A percentile compares a stretch with the other conserved stretches of the same genome.
phyloP scores from a whole-genome alignment of 2,113 vertebrate genomes.

The Neodontobutis hainanensis region DNA sequence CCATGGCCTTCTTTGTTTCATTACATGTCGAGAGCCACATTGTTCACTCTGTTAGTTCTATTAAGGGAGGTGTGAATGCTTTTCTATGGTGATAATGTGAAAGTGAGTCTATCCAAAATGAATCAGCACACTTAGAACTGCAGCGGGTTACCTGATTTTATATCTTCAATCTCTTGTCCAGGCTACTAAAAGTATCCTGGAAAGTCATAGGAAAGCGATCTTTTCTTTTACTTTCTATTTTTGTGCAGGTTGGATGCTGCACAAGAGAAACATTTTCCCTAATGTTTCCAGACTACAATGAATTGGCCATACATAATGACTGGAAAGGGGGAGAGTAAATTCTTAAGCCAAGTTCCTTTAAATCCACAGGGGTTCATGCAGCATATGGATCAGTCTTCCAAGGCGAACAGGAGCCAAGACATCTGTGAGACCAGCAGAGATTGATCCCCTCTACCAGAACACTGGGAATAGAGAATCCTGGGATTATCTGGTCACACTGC shows the following conservation, averaged over 20 bases:
- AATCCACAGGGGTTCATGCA: constrained; percentile 67
- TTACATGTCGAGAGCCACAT: constrained; percentile 64
- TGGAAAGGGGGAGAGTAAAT: constrained; percentile 68
- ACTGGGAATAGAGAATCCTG: constrained; percentile 53
- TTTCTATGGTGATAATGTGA: constrained; percentile 35
- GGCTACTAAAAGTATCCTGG: constrained; percentile 20
- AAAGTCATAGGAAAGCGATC: constrained; percentile 46
- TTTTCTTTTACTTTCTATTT: constrained; percentile 65
- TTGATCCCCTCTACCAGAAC: constrained; percentile 59
- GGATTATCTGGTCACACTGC: constrained; percentile 63
- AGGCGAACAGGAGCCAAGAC: constrained; percentile 75
- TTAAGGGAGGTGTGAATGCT: constrained; percentile 35
- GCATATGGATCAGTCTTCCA: constrained; percentile 72
- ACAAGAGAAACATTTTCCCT: constrained; percentile 63
- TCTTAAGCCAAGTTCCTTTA: constrained; percentile 71
- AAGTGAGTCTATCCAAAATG: constrained; percentile 29
- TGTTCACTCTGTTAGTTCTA: constrained; percentile 36
- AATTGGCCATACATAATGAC: constrained; percentile 65
- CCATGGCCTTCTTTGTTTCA: constrained; percentile 56
- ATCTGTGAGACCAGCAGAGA: constrained; percentile 74
- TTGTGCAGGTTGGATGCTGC: constrained; percentile 50
- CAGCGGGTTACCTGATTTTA: constrained; percentile 44
- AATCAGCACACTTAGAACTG: constrained; percentile 50
- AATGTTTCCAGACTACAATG: constrained; percentile 64
- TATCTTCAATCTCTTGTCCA: constrained; percentile 14